Base-by-base conservation (phyloP, 2,113 vertebrate genomes). In the Halichoerus grypus region DNA sequence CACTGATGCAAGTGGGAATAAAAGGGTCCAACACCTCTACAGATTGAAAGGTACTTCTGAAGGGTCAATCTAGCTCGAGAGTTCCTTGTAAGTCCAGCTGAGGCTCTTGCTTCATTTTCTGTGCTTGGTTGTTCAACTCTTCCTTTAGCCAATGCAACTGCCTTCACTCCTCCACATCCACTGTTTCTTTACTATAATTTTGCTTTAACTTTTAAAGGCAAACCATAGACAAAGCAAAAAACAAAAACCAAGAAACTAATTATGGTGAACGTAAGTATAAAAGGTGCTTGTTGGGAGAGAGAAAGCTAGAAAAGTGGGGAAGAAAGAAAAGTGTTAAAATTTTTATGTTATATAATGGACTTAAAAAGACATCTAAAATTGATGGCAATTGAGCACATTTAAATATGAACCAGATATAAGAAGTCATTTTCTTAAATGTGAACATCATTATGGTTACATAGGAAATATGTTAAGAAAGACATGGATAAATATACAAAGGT, bases 1-100 rank as follows among this genome's bases (percentile, higher is more conserved):
- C 51, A 53, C 4, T 2, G 0, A 33, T 4, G 26, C 18, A 24
- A 51, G 42, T 15, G 5, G 8, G 6, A 5, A 18, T 16, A 31
- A 10, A 10, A 76, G 19, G 13, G 7, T 18, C 46, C 0, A 2
- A 0, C 4, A 24, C 8, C 16, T 26, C 7, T 39, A 14, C n/a
- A 28, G 1, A 18, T 1, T 46, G 5, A 18, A 3, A 1, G 63
- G 14, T 2, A 7, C 12, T n/a, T 59, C 21, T 26, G 36, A 82
- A 49, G 31, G 11, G 6, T 26, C 8, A 61, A 4, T 12, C 5
- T 9, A 6, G 21, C 7, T 22, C 7, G 4, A 18, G 5, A 19
- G 6, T 24, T 42, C 5, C 33, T 13, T 1, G 4, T 9, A 31
- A 10, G 6, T 16, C 13, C 14, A 13, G 15, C 53, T n/a, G 26